These are phyloP conservation scores for Premnoplex brunnescens DNA, from an alignment of 2,797 vertebrate species.

Conservation along the genomic window DNA sequence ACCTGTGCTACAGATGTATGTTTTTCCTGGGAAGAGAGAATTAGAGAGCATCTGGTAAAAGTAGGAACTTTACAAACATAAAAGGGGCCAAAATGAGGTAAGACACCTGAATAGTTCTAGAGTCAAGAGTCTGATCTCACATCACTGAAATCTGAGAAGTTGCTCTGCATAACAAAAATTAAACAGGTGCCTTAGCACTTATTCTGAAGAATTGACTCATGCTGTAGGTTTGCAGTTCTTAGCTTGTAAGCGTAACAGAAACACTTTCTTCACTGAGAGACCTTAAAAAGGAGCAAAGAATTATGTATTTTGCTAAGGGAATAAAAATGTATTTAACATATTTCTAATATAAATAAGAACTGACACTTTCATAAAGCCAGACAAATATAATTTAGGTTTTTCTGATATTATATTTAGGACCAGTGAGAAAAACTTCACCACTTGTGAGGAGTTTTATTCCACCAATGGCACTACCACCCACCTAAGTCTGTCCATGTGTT, in stretches of 20 bases:
- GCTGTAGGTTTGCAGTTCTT: not conserved
- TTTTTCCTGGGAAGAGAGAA: not conserved
- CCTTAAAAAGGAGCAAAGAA: not conserved
- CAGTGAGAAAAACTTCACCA: not conserved
- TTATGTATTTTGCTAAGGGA: not conserved
- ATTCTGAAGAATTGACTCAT: not conserved
- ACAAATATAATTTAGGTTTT: not conserved
- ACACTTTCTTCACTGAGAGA: not conserved
- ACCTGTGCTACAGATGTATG: not conserved
- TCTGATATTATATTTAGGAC: not conserved
- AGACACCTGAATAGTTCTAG: not conserved
- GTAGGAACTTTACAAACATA: not conserved
- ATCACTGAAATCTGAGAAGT: not conserved
- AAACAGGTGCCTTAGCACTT: not conserved
- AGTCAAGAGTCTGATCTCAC: not conserved
- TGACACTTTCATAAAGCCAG: not conserved
- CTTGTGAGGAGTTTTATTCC: slow-evolving; percentile 5
- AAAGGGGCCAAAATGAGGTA: not conserved
- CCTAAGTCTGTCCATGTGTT: slow-evolving; percentile 19
- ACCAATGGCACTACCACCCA: slow-evolving; percentile 3
- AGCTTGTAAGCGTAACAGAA: not conserved
- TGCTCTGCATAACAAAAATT: not conserved
- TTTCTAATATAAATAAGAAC: not conserved
- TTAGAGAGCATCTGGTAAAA: not conserved
- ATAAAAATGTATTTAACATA: not conserved